Evolutionary conservation across 2,113 vertebrate species (phyloP), one percentile per base, ranked within the genome.

Genomic region (Stictonetta naevosa): DNA sequence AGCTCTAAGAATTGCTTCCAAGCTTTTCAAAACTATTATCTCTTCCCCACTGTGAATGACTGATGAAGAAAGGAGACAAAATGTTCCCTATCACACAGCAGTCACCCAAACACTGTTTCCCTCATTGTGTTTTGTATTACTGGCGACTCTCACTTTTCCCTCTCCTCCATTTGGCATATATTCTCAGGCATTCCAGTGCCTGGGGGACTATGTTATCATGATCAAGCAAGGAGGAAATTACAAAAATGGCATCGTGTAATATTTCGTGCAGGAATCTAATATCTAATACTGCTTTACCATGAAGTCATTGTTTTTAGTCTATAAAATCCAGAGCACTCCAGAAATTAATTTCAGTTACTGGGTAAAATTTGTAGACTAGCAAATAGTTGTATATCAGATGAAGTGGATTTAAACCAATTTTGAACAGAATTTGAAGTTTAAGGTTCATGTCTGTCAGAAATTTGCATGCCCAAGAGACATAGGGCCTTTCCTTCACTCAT

Each of bases 211-310:
- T 34, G 63, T 89, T 95, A 93, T 92, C 88, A 93, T 2, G 20
- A 95, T 93, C 56, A 80, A 60, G 77, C 0, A 12, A 48, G 84
- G 40, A 95, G 68, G 84, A 91, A 96, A 94, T 95, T 78, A 88
- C 48, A n/a, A 72, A 90, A 89, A 55, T 63, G 66, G 83, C 69
- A 95, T 55, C 58, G 88, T 85, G 67, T 86, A 88, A 88, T 86
- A 95, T 69, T 68, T 93, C 81, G 56, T 5, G 23, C 34, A 83
- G 79, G 21, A 79, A 80, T 90, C 73, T 81, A 96, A 88, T 71
- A 63, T 89, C 73, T 81, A 96, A 88, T 71, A 63, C 56, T 4
- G 8, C 80, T 95, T 91, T 48, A 77, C 68, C 16, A 63, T 68
- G 78, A 94, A 95, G 33, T 88, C 59, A 88, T 22, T 16, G 1